These are phyloP conservation scores for Pogonomyrmex barbatus DNA, from an alignment of 1,140 invertebrate species.

Conservation along the genomic window DNA sequence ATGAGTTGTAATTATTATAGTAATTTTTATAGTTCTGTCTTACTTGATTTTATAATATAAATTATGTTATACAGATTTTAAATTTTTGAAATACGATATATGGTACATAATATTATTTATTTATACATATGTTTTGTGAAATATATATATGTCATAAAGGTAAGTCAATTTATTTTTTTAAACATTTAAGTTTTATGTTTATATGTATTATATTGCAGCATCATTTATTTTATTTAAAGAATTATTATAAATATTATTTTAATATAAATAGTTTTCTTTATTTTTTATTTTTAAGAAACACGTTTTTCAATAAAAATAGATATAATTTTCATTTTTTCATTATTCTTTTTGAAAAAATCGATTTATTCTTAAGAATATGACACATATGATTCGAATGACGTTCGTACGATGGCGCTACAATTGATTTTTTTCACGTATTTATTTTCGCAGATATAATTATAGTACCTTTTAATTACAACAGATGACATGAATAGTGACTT, in stretches of 20 bases:
- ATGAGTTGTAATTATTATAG: background rate
- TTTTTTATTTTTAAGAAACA: conserved; percentile 10
- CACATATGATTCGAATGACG: background rate
- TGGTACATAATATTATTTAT: background rate
- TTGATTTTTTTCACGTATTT: background rate
- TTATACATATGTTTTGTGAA: background rate
- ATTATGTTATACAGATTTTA: background rate
- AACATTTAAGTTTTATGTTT: background rate
- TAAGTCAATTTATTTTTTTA: conserved; percentile 7
- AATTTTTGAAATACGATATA: background rate
- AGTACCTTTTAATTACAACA: conserved; percentile 24
- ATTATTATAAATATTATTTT: background rate
- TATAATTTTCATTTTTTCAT: background rate
- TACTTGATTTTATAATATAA: background rate
- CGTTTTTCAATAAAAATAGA: background rate
- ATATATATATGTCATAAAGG: background rate
- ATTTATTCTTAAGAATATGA: background rate
- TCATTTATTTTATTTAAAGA: conserved; percentile 14
- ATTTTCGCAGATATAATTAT: conserved; percentile 1
- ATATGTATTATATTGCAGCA: background rate
- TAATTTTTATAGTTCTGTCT: background rate
- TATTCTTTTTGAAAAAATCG: conserved; percentile 17
- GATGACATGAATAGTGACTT: conserved; percentile 26
- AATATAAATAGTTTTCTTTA: background rate
- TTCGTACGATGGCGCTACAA: conserved; percentile 53